Base-by-base conservation (phyloP, 2,113 vertebrate genomes). In the Psilopsiagon aymara region DNA sequence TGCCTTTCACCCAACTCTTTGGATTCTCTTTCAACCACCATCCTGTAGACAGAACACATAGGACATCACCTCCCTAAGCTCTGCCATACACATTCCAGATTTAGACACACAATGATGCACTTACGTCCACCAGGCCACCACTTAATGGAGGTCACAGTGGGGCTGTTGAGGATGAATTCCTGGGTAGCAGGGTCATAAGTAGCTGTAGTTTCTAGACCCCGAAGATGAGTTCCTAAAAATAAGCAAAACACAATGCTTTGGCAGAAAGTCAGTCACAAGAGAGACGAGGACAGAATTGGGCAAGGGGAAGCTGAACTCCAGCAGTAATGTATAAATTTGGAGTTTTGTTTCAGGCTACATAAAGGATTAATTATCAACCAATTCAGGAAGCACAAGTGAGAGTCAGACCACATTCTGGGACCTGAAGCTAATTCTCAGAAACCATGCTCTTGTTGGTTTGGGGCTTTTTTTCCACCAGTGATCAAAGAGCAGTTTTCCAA, bases 81-180 rank as follows among this genome's bases (percentile, higher is more conserved):
- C n/a, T 60, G 57, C 44, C 67, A 81, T 16, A 17, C 51, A 33
- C 31, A 14, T 80, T 71, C 55, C 47, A 94, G 70, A 69, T 17
- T 88, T 28, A 93, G 82, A 80, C 24, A 91, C 37, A 27, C 9
- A 64, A 25, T 8, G 43, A 70, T 49, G 60, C 80, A 98, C 99
- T 99, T 98, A 99, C 99, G 98, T 96, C 99, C 99, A 76, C 99
- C 99, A 20, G 99, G 99, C 99, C 99, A 99, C 99, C 99, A 99
- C 91, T 99, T 99, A 94, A 99, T 99, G 84, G 99, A 99, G 88
- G 99, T 99, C 95, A 99, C 98, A 6, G 99, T 99, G 51, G 99
- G 99, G 91, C 99, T 99, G 97, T 99, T 99, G 78, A 99, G 93
- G 63, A 99, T 98, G 96, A 99, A 99, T 95, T 99, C 99, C 93